Evolutionary conservation across 2,888 invertebrate species (phyloP).

Genomic region (Ophion obscuratus): DNA sequence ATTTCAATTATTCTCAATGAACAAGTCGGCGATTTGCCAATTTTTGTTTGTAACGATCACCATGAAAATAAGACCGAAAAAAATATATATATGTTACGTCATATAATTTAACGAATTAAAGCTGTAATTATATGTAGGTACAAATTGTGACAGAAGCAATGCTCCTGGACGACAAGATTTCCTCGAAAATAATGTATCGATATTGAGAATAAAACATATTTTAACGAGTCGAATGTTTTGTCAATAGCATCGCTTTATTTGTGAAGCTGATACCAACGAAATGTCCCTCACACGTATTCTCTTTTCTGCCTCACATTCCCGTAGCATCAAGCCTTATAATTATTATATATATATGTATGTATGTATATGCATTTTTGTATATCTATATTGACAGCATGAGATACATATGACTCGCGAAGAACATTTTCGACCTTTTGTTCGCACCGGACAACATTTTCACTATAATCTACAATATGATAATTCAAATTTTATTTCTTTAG

Average conservation of each 20-base stretch:
- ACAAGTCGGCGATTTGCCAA: not conserved
- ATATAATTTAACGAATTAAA: too few relatives aligned
- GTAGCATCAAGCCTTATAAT: constrained; percentile 29
- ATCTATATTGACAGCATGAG: constrained; percentile 36
- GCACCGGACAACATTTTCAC: constrained; percentile 51
- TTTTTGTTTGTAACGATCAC: not conserved
- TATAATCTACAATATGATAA: constrained; percentile 44
- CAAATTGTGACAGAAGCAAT: not conserved
- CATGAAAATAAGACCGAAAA: not conserved
- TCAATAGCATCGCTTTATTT: constrained; percentile 60
- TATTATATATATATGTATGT: constrained; percentile 39
- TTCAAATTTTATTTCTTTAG: constrained; percentile 36
- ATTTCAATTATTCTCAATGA: not conserved
- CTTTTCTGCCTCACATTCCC: constrained; percentile 29
- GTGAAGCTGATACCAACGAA: constrained; percentile 57
- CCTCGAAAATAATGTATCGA: not conserved
- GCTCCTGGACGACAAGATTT: not conserved
- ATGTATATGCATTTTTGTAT: constrained; percentile 23
- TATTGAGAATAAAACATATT: not conserved
- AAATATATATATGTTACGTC: not conserved
- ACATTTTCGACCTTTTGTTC: constrained; percentile 36
- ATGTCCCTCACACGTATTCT: constrained; percentile 53
- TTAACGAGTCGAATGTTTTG: constrained; percentile 22
- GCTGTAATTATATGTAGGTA: not conserved
- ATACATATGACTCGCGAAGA: constrained; percentile 45